Evolutionary conservation across 2,113 vertebrate species (phyloP), one percentile per base, ranked within the genome.

Genomic region (Piprites chloris): DNA sequence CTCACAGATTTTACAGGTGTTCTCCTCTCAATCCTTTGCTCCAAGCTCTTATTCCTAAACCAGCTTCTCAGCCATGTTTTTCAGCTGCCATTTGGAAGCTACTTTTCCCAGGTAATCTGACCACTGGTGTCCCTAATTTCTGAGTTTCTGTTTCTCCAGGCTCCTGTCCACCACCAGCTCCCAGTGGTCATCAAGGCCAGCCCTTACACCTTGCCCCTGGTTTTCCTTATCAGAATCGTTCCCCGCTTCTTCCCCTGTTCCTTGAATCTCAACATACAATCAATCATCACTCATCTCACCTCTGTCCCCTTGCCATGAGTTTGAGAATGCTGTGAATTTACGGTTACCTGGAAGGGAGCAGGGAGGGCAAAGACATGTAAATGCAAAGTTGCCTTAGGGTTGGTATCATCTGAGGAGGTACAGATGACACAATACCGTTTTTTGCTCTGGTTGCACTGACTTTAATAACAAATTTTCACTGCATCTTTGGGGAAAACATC

Each of bases 141-240:
- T 28, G 18, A 69, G 16, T 21, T 69, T 16, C 28, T 73, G 20
- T 84, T 92, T 88, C 50, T 49, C 16, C 6, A 16, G 56, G 44
- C 28, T 87, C 6, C 66, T 49, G 22, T 28, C n/a, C 7, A 37
- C 46, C 18, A 66, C 30, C 28, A 32, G 9, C 14, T 67, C 17
- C 32, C 32, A 61, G 27, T n/a, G 30, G 4, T 30, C 69, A 85
- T 39, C 3, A 63, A 3, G 11, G 32, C n/a, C 49, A 76, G 11
- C 8, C 44, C 9, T 46, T 19, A 46, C 1, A 20, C 11, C 9
- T 14, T 62, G 6, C 3, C 2, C 11, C 6, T 22, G 6, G 0
- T 42, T 69, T 58, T 74, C 74, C 27, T 26, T 23, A 47, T 28
- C 74, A 52, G 8, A 16, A 30, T 30, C 4, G 1, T 33, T 9